Base-by-base conservation (phyloP, 23 tunicate species). In the Botrylloides violaceus region DNA sequence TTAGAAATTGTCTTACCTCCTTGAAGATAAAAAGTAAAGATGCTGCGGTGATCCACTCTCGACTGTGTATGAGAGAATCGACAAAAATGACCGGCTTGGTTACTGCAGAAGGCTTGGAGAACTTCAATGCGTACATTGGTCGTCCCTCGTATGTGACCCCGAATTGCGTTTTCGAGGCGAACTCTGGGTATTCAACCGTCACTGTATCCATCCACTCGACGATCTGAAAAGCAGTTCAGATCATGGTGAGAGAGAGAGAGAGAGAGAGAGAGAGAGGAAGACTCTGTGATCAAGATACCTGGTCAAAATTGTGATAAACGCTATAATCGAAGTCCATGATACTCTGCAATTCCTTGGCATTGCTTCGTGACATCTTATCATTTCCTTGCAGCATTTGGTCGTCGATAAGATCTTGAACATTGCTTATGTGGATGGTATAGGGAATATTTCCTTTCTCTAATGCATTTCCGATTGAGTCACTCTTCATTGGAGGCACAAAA, bases 21-120 rank as follows among this genome's bases (percentile, higher is more conserved):
- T 70, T 71, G 50, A 79, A 79, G 18, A 71, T 37, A 34, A 29
- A 79, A 18, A 79, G 31, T 25, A 70, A 53, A 3, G 83, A 39
- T 34, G 77, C 83, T 29, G 83, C 59, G 4, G 83, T 57, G 23
- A 80, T 73, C 85, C 85, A 80, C 34, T 80, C 85, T 62, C 85
- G 49, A 25, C 73, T 48, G 53, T 80, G 85, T 20, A 73, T 80
- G 27, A 73, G 47, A 6, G 73, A 53, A 70, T 80, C 85, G 2
- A 80, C 72, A 29, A 48, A 73, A 36, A 80, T 80, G 18, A 4
- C 64, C 1, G 62, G 70, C 48, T 80, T 80, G 15, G 9, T 15
- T 7, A 43, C 53, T 9, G 9, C 53, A 7, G 12, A 9, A 43
- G 12, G 12, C 12, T 15, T 15, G 9, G 15, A 43, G 30, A 79